Conservation (phyloP, 1,140 invertebrate species). For the Anastrepha obliqua region DNA sequence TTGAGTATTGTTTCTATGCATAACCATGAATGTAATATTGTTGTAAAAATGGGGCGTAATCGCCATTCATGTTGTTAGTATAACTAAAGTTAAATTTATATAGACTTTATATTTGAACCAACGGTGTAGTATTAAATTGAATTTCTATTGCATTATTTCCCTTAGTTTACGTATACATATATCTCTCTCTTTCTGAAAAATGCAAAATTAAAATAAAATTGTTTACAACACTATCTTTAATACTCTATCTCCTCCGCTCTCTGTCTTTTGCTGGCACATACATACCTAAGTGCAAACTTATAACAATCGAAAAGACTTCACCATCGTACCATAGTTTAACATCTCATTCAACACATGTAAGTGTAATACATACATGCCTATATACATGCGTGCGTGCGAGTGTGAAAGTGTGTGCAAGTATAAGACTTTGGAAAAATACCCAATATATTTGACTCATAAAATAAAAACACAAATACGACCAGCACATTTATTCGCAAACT, state of each 20-base stretch:
- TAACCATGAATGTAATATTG: too few relatives aligned
- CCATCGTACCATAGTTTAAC: slow-evolving; percentile 70
- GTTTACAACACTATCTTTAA: slow-evolving; percentile 10
- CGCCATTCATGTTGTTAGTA: not conserved
- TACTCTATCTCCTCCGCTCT: slow-evolving; percentile 58
- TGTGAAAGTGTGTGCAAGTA: not conserved
- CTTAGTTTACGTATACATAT: too few relatives aligned
- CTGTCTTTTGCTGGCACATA: slow-evolving; percentile 48
- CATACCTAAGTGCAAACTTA: slow-evolving; percentile 66
- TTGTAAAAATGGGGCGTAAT: not conserved
- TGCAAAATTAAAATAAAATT: not conserved
- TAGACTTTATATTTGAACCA: too few relatives aligned
- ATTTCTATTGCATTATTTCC: not conserved
- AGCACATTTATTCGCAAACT: too few relatives aligned
- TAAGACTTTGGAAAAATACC: too few relatives aligned
- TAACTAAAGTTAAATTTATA: not conserved
- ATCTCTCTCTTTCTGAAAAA: not conserved
- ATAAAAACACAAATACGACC: too few relatives aligned
- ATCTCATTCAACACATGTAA: slow-evolving; percentile 70
- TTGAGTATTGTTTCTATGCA: not conserved
- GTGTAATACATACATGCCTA: slow-evolving; percentile 55
- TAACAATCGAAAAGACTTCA: slow-evolving; percentile 69
- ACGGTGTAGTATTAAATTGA: not conserved
- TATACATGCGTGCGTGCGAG: not conserved
- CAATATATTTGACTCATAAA: too few relatives aligned